Conservation (phyloP, 2,113 vertebrate species). For the Muscicapa adusta region DNA sequence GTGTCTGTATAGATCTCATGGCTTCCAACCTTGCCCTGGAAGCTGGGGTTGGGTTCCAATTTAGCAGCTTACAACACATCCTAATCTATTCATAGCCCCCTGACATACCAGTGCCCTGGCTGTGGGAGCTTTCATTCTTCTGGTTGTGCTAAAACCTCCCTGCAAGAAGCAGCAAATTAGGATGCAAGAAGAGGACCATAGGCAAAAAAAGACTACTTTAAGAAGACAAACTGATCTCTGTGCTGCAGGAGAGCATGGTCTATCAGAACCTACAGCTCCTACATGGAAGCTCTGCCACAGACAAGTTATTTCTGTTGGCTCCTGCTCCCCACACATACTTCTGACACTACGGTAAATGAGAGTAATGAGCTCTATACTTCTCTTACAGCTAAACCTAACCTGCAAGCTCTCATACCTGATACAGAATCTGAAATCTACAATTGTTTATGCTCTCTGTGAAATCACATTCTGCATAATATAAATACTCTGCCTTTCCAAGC, state of each 20-base stretch:
- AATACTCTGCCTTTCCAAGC: neutral
- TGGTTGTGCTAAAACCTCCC: neutral
- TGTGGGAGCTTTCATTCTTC: neutral
- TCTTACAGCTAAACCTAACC: neutral
- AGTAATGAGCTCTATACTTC: neutral
- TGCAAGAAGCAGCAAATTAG: neutral
- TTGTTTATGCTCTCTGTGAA: neutral
- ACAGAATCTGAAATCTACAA: neutral
- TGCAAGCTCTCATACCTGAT: neutral
- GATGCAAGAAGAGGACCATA: neutral
- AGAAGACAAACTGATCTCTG: neutral
- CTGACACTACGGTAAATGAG: neutral
- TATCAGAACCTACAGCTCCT: neutral
- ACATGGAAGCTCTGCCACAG: neutral
- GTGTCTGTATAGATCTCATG: neutral
- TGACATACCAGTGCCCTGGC: neutral
- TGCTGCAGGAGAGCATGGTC: neutral
- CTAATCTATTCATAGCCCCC: neutral
- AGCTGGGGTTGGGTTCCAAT: neutral
- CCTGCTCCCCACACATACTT: neutral
- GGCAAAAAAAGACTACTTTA: neutral
- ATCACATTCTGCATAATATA: neutral
- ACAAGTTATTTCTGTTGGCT: neutral
- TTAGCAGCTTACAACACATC: neutral
- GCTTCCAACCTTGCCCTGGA: neutral